Base-by-base conservation (phyloP, 1,140 invertebrate genomes). In the Trichonephila clavata region DNA sequence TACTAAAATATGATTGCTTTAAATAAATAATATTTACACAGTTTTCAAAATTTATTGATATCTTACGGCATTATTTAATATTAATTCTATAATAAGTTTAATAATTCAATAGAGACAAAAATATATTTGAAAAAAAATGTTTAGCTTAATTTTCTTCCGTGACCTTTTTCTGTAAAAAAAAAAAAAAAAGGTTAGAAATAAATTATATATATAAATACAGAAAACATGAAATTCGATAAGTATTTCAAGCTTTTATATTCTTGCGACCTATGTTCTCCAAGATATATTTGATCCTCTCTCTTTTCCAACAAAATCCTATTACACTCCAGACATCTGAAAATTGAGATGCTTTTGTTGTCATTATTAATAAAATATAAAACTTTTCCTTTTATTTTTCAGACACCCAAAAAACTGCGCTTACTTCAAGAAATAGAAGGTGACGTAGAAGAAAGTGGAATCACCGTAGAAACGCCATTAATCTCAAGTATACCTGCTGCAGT, bases 381-480 rank as follows among this genome's bases (percentile, higher is more conserved):
- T 63, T 87, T 20, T 16, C 27, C 18, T 77, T 16, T 88, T 21
- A 81, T 71, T n/a, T 86, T 80, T 27, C 57, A 94, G 93, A 94
- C 93, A 5, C 93, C 93, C 5, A 90, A 91, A 59, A 94, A 94
- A 27, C 57, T 94, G 18, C 89, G 93, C 10, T 57, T 91, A 27
- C 68, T 94, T 43, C 88, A 94, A 91, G 93, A 91, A 80, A 90
- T 86, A 27, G 93, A 94, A 80, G 93, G 81, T 50, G 93, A 94
- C 6, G 68, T 87, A 2, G 93, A 91, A 91, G 89, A 91, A 80
- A 86, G 59, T 57, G 89, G 93, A 57, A 94, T 94, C 24, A 94
- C 93, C 4, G 89, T 94, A 43, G 93, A 94, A 94, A 94, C 93
- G 27, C 93, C 93, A n/a, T 89, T 94, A 57, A 94, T 94, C 61